Evolutionary conservation across 1,140 invertebrate species (phyloP).

Genomic region (Palaemon carinicauda): DNA sequence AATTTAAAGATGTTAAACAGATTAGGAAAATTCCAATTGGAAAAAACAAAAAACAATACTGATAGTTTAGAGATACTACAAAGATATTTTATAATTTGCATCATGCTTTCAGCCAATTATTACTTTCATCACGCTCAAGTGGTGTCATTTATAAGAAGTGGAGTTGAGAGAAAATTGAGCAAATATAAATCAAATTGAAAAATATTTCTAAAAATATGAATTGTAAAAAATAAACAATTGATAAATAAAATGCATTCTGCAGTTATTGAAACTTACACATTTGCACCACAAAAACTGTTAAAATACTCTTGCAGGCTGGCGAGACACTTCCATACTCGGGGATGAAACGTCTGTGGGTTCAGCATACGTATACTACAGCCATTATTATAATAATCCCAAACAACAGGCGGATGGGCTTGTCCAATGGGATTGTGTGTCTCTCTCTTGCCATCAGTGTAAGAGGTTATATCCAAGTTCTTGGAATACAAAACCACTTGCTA

Average conservation of each 20-base stretch:
- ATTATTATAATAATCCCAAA: slow-evolving; percentile 91
- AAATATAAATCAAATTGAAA: neutral
- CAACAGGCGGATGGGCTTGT: slow-evolving; percentile 74
- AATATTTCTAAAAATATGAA: neutral
- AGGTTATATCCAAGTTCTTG: slow-evolving; percentile 91
- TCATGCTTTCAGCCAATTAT: too few relatives aligned
- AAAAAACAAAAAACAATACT: too few relatives aligned
- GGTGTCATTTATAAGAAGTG: too few relatives aligned
- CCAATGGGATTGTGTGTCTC: slow-evolving; percentile 89
- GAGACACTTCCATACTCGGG: slow-evolving; percentile 70
- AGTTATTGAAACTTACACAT: slow-evolving; percentile 71
- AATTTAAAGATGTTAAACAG: too few relatives aligned
- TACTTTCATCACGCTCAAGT: too few relatives aligned
- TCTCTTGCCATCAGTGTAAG: slow-evolving; percentile 79
- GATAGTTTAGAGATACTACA: too few relatives aligned
- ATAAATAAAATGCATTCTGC: too few relatives aligned
- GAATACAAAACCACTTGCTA: slow-evolving; percentile 70
- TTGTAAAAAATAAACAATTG: neutral
- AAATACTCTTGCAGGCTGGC: slow-evolving; percentile 93
- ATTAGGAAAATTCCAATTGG: too few relatives aligned
- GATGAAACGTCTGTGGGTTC: slow-evolving; percentile 91
- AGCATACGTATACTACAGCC: slow-evolving; percentile 90
- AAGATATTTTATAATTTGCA: too few relatives aligned
- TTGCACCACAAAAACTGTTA: slow-evolving; percentile 91
- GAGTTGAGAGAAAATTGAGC: too few relatives aligned